Evolutionary conservation across 2,888 invertebrate genomes (phyloP), one percentile per base, ranked within the genome.

Genomic region (Nomada fabriciana): DNA sequence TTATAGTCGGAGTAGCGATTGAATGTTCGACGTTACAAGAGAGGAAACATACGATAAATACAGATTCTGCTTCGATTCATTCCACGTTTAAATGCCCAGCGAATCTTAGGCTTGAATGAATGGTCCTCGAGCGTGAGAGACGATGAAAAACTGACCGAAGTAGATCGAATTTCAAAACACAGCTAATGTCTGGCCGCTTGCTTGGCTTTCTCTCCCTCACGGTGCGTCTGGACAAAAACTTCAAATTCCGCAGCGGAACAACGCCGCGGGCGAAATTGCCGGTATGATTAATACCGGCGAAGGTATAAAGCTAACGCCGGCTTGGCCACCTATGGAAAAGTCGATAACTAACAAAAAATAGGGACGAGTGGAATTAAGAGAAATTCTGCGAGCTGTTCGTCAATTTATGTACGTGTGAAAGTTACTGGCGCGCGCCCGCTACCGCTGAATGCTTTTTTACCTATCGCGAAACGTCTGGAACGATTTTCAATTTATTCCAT

Each of bases 161-260:
- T 87, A 78, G 89, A 85, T 89, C 85, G 85, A 90, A 89, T 89
- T 88, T 89, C 89, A 88, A 89, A 89, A 90, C 75, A 73, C 77
- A 61, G 74, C 23, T 70, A 55, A 79, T 67, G 76, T 73, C 76
- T 63, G 65, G 59, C 60, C 78, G 79, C 43, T 59, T 55, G 79
- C 42, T 53, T 59, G 71, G 82, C 89, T 90, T 89, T 90, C 90
- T 89, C 88, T 87, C 82, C 74, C 86, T 73, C 76, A 52, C 50
- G 25, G 77, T 10, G 43, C 53, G 75, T 69, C 59, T 25, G 47
- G 64, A 43, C 78, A 86, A 86, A 84, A 84, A 85, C 76, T 80
- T 85, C 68, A 88, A 89, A 89, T 89, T 90, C 89, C 85, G 69
- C 83, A 79, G 74, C 81, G 74, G 79, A 80, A 79, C 70, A 80